A percentile compares a stretch with the other conserved stretches of the same genome.
These are phyloP conservation scores for Sebastes nivosus DNA, from an alignment of 2,797 vertebrate species.

Conservation along the genomic window DNA sequence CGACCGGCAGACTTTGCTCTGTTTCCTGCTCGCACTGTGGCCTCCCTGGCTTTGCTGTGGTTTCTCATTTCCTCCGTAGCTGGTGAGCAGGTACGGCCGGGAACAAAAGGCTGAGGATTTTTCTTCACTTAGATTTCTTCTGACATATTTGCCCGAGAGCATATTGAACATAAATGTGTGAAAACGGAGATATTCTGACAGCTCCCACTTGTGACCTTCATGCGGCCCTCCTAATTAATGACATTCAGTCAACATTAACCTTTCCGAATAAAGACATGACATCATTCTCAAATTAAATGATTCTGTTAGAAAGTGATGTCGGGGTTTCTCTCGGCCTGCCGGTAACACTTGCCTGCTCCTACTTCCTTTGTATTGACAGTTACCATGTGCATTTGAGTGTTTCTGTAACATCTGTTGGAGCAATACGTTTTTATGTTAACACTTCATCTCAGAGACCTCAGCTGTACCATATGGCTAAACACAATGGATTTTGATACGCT, in stretches of 20 bases:
- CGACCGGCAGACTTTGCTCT: neutral
- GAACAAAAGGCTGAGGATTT: neutral
- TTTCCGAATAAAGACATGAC: slow-evolving; percentile 41
- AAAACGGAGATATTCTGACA: slow-evolving; percentile 37
- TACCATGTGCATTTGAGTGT: neutral
- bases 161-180: slow-evolving; percentile 4
- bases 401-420: neutral
- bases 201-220: slow-evolving; percentile 40
- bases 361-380: neutral
- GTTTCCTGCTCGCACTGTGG: neutral
- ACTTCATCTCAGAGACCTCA: neutral
- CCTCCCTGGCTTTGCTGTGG: neutral
- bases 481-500: neutral
- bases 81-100: neutral
- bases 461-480: neutral
- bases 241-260: slow-evolving; percentile 40
- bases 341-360: neutral
- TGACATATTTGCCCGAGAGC: neutral
- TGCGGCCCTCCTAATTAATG: slow-evolving; percentile 35
- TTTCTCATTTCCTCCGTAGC: slow-evolving; percentile 20
- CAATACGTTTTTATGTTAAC: neutral
- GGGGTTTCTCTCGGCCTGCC: neutral
- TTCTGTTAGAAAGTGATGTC: slow-evolving; percentile 21
- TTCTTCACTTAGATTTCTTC: slow-evolving; percentile 11
- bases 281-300: slow-evolving; percentile 25